These are phyloP conservation scores for Sorex fumeus DNA, from an alignment of 2,113 vertebrate species.

Conservation along the genomic window DNA sequence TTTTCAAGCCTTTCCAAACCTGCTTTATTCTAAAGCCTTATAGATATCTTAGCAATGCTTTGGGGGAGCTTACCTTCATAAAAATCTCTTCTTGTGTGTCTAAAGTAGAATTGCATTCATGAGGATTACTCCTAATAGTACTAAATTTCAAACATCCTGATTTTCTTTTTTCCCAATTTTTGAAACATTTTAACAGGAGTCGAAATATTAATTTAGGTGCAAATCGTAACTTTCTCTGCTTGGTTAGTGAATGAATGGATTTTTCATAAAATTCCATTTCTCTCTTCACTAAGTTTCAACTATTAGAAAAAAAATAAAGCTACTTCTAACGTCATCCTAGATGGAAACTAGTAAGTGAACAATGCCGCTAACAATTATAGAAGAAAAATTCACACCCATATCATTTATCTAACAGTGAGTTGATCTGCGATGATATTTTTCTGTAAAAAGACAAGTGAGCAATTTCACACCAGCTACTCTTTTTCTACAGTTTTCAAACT, in stretches of 20 bases:
- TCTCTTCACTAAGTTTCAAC: neutral
- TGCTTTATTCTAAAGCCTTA: neutral
- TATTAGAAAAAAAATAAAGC: neutral
- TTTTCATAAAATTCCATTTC: neutral
- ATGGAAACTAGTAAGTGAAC: slow-evolving; percentile 40
- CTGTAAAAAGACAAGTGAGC: slow-evolving; percentile 51
- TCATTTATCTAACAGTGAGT: neutral
- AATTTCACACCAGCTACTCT: slow-evolving; percentile 60
- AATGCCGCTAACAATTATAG: slow-evolving; percentile 12
- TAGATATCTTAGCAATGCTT: neutral
- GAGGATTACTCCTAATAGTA: neutral
- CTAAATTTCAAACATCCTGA: no score
- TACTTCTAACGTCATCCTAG: neutral
- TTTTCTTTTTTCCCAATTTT: neutral
- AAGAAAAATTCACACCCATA: neutral
- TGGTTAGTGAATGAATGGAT: neutral
- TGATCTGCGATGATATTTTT: slow-evolving; percentile 55
- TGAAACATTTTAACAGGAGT: neutral
- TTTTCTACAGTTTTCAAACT: slow-evolving; percentile 75
- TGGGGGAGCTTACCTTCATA: neutral
- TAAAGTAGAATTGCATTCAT: neutral
- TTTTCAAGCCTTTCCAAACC: neutral
- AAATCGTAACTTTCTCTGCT: neutral
- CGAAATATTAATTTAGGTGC: neutral
- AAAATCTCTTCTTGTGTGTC: neutral